Conservation (phyloP, 2,888 invertebrate genomes). For the Polydrusus cervinus region DNA sequence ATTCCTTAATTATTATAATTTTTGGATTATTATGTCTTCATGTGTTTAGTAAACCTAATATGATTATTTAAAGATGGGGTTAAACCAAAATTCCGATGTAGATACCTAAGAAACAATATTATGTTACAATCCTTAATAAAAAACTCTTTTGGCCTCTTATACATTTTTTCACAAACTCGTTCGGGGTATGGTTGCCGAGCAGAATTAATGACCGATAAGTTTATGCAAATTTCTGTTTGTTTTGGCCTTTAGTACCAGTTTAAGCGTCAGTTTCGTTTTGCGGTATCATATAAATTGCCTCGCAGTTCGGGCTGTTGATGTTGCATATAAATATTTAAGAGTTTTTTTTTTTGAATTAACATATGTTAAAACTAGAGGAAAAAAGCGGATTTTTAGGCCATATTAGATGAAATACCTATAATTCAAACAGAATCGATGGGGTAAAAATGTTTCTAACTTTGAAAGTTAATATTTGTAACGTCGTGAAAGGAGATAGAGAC, state of each 20-base stretch:
- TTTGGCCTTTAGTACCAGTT: slow-evolving; percentile 62
- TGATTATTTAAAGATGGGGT: not conserved
- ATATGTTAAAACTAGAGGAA: not conserved
- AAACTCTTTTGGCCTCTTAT: slow-evolving; percentile 11
- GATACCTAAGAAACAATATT: not conserved
- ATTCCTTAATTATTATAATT: too few species aligned
- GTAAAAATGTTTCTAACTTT: not conserved
- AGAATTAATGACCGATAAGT: slow-evolving; percentile 61
- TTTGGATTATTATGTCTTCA: too few species aligned
- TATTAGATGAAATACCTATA: too few species aligned
- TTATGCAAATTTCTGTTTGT: slow-evolving; percentile 66
- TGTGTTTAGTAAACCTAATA: too few species aligned
- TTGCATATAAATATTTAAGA: slow-evolving; percentile 14
- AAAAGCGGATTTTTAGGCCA: not conserved
- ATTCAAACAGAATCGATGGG: not conserved
- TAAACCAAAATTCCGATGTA: not conserved
- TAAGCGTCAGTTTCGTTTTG: slow-evolving; percentile 63
- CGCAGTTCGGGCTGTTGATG: slow-evolving; percentile 13
- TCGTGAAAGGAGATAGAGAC: too few species aligned
- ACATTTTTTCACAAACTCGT: slow-evolving; percentile 27
- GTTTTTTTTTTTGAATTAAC: slow-evolving; percentile 1
- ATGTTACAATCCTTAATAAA: slow-evolving; percentile 1
- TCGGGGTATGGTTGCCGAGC: slow-evolving; percentile 40
- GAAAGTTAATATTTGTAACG: too few species aligned
- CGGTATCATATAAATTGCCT: slow-evolving; percentile 65